phyloP scores from a whole-genome alignment of 23 tunicate species.

The Diplosoma virens region DNA sequence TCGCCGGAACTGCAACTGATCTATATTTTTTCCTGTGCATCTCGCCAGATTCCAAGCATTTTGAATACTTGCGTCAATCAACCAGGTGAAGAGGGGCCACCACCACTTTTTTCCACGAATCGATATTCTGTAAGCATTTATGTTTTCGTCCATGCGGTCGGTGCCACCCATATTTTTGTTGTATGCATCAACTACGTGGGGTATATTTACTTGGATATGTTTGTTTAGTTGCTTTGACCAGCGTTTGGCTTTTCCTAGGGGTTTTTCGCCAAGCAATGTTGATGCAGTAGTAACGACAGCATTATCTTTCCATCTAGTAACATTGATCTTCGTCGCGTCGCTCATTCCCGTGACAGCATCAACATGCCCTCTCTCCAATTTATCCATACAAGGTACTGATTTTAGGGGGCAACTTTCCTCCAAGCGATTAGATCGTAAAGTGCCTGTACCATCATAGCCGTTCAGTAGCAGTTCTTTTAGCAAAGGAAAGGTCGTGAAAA shows the following conservation, averaged over 20 bases:
- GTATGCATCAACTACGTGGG: background rate
- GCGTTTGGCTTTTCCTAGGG: background rate
- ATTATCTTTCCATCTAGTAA: conserved; percentile 12
- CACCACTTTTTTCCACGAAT: conserved; percentile 4
- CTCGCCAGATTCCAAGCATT: conserved; percentile 9
- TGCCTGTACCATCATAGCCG: too few relatives aligned
- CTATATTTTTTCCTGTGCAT: background rate
- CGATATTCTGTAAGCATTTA: background rate
- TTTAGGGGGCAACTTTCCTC: too few relatives aligned
- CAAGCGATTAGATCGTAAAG: too few relatives aligned
- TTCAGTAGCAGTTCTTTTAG: too few relatives aligned
- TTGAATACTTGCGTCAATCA: conserved; percentile 13
- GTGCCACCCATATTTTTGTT: conserved; percentile 16
- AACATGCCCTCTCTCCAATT: too few relatives aligned
- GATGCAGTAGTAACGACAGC: background rate
- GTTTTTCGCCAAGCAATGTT: background rate
- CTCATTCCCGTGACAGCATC: too few relatives aligned
- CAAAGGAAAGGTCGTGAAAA: too few relatives aligned
- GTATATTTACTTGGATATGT: background rate
- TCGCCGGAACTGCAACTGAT: background rate
- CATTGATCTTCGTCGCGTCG: too few relatives aligned
- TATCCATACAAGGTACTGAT: too few relatives aligned
- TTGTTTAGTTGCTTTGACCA: background rate
- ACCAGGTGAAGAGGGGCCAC: conserved; percentile 7
- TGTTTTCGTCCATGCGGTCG: background rate